Conservation (phyloP, 2,797 vertebrate genomes). For the Adelosebastes latens region DNA sequence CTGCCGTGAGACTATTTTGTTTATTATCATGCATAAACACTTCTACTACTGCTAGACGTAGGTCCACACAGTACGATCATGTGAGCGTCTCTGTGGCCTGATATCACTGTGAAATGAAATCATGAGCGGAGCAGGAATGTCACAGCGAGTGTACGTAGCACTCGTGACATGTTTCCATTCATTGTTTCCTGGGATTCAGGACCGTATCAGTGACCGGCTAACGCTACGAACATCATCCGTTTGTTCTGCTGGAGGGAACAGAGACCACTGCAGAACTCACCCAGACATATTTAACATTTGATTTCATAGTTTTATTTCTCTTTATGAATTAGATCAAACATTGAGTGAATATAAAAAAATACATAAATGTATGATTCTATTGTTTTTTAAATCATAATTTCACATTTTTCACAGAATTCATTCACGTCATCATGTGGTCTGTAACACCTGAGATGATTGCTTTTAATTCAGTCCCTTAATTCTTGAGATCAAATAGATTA, state of each 20-base stretch:
- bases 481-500: background rate
- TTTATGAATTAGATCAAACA: background rate
- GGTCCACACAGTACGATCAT: background rate
- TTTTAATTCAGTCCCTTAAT: background rate
- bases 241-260: background rate
- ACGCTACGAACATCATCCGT: background rate
- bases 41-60: background rate
- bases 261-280: background rate
- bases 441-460: background rate
- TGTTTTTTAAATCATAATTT: constrained; percentile 9
- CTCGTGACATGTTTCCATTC: constrained; percentile 23
- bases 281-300: background rate
- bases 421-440: background rate
- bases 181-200: background rate
- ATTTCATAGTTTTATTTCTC: background rate
- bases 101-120: constrained; percentile 36
- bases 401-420: background rate
- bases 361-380: background rate
- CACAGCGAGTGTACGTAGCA: background rate
- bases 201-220: background rate
- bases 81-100: constrained; percentile 2
- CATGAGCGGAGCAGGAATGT: constrained; percentile 10
- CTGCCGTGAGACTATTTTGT: too few relatives aligned
- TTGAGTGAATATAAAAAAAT: background rate
- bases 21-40: too few relatives aligned